Percentiles rank a stretch among this genome's conserved stretches.
Evolutionary conservation across 2,797 vertebrate genomes (phyloP).

Genomic region (Menidia menidia): DNA sequence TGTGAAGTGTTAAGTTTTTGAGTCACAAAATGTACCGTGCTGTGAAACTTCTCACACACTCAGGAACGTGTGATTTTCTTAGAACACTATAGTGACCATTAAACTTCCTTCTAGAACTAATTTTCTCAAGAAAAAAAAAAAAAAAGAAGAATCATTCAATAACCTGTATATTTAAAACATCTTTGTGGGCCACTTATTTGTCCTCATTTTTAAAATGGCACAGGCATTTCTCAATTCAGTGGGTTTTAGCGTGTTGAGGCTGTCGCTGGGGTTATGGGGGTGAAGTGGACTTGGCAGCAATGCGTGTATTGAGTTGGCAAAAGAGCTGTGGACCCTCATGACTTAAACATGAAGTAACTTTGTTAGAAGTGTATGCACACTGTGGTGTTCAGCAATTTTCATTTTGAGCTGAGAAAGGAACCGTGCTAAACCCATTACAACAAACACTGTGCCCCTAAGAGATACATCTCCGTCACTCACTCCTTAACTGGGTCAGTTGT

Average conservation of each 20-base stretch:
- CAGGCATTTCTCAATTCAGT: conserved; percentile 32
- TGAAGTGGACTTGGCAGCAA: conserved; percentile 41
- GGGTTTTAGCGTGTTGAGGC: conserved; percentile 13
- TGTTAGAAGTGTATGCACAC: conserved; percentile 41
- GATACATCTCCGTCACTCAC: conserved; percentile 29
- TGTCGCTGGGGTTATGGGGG: background rate
- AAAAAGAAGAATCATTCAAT: too few relatives aligned
- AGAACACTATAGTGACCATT: too few relatives aligned
- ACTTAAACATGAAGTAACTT: conserved; percentile 61
- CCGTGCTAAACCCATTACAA: conserved; percentile 57
- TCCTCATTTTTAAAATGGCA: background rate
- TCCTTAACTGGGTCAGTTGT: conserved; percentile 52
- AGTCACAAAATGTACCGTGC: background rate
- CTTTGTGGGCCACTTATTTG: background rate
- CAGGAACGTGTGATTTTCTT: too few relatives aligned
- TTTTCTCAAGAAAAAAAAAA: too few relatives aligned
- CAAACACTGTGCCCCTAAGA: conserved; percentile 36
- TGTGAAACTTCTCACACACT: too few relatives aligned
- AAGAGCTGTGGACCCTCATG: conserved; percentile 53
- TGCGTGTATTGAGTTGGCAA: conserved; percentile 49
- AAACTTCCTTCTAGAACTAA: too few relatives aligned
- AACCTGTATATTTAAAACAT: background rate
- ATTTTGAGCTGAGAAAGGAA: conserved; percentile 53
- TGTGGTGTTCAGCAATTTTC: conserved; percentile 36
- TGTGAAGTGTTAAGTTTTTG: background rate